Percentiles rank a stretch among this genome's conserved stretches.
Evolutionary conservation across 2,113 vertebrate genomes (phyloP).

Genomic region (Dasypus novemcinctus): DNA sequence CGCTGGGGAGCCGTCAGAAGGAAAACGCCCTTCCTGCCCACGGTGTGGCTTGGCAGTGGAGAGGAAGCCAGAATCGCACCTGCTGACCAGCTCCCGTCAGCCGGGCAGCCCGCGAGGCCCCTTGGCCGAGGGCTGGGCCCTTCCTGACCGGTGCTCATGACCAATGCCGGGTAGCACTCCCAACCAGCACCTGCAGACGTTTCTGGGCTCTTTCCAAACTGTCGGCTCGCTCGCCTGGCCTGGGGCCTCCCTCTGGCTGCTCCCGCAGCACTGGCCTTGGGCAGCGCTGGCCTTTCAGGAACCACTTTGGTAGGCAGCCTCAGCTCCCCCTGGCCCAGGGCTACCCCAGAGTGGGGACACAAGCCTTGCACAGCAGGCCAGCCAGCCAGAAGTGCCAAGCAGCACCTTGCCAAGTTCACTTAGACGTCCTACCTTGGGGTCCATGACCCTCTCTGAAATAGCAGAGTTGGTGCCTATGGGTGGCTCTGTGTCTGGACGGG

Average conservation of each 20-base stretch:
- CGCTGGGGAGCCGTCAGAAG: neutral
- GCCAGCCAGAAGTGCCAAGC: neutral
- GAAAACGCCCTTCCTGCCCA: neutral
- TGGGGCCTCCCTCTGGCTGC: neutral
- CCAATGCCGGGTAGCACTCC: neutral
- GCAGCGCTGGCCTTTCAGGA: slow-evolving; percentile 2
- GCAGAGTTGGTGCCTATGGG: neutral
- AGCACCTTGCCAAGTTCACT: neutral
- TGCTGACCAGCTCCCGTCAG: neutral
- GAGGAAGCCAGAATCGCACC: neutral
- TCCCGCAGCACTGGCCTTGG: neutral
- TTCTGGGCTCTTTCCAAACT: slow-evolving; percentile 31
- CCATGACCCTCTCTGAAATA: neutral
- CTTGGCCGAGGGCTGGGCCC: neutral
- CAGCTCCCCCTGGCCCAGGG: neutral
- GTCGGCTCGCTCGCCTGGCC: neutral
- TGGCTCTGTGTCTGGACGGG: neutral
- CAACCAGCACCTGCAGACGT: neutral
- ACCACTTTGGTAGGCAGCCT: neutral
- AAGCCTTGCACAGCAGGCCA: neutral
- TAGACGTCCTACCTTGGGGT: neutral
- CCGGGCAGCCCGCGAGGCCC: neutral
- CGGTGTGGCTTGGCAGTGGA: neutral
- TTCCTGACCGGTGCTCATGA: neutral
- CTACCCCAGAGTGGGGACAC: slow-evolving; percentile 13